These are phyloP conservation scores for Cheilosia vulpina DNA, from an alignment of 2,888 invertebrate species.

Conservation along the genomic window DNA sequence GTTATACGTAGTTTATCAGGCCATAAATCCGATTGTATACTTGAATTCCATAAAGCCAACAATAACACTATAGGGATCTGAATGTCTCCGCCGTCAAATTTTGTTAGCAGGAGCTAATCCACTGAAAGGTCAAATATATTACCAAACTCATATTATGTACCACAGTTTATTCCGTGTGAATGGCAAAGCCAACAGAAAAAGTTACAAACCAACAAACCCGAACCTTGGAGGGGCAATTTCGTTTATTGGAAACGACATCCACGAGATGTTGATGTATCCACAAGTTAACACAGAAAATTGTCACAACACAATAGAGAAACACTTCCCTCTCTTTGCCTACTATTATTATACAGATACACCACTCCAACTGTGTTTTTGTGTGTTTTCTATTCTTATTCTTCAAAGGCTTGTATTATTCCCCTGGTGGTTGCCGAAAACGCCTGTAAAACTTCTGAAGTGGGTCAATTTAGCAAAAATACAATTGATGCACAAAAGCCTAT, in stretches of 20 bases:
- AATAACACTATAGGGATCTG: no score
- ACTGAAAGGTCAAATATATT: slow-evolving; percentile 1
- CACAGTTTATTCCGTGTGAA: not conserved
- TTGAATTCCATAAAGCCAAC: not conserved
- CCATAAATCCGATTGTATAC: not conserved
- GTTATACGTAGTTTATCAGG: no score
- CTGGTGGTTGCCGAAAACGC: slow-evolving; percentile 24
- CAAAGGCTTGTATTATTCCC: slow-evolving; percentile 5
- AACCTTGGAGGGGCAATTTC: not conserved
- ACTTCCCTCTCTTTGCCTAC: not conserved
- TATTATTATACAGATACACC: not conserved
- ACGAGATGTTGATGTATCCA: slow-evolving; percentile 24
- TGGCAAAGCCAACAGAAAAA: not conserved
- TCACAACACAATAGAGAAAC: slow-evolving; percentile 41
- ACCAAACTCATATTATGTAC: not conserved
- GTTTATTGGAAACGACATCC: slow-evolving; percentile 20
- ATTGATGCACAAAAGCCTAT: slow-evolving; percentile 70
- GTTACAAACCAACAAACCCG: not conserved
- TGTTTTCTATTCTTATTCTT: slow-evolving; percentile 36
- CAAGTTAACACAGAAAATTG: slow-evolving; percentile 30
- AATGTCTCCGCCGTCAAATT: not conserved
- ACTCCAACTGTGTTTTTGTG: slow-evolving; percentile 17
- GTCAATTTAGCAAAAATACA: slow-evolving; percentile 67
- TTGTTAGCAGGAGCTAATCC: not conserved
- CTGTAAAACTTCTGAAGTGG: slow-evolving; percentile 66